A percentile compares a stretch with the other conserved stretches of the same genome.
Conservation (phyloP, 2,888 invertebrate species). For the Onchidella celtica region DNA sequence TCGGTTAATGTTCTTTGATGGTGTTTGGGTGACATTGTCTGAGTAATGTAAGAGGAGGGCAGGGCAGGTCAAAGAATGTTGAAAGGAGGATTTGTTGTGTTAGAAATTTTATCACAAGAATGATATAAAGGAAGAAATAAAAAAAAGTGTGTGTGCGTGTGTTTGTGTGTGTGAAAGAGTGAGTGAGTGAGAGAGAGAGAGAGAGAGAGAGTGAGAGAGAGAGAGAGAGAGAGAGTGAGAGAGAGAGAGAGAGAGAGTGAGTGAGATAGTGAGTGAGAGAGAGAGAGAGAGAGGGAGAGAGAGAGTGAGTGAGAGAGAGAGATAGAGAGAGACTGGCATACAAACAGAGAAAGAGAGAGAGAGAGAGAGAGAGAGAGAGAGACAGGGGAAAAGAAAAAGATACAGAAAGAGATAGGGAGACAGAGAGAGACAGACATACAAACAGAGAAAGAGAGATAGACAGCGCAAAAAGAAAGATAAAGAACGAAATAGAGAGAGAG, state of each 20-base stretch:
- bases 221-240: conserved; percentile 51
- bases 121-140: not conserved
- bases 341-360: too few species aligned
- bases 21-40: too few species aligned
- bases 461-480: not conserved
- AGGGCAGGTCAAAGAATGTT: too few species aligned
- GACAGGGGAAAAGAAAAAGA: too few species aligned
- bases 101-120: not conserved
- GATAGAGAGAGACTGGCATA: too few species aligned
- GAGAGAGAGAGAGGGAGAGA: not conserved
- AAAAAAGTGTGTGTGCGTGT: not conserved
- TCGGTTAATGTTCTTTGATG: too few species aligned
- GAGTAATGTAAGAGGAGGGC: too few species aligned
- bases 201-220: conserved; percentile 35
- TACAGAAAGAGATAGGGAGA: too few species aligned
- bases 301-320: not conserved
- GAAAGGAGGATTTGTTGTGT: not conserved
- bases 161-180: too few species aligned
- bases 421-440: too few species aligned
- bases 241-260: conserved; percentile 44
- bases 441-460: not conserved
- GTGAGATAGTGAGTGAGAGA: conserved; percentile 47
- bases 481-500: not conserved
- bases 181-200: too few species aligned
- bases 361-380: too few species aligned